Evolutionary conservation across 2,888 invertebrate species (phyloP).

Genomic region (Griposia aprilina): DNA sequence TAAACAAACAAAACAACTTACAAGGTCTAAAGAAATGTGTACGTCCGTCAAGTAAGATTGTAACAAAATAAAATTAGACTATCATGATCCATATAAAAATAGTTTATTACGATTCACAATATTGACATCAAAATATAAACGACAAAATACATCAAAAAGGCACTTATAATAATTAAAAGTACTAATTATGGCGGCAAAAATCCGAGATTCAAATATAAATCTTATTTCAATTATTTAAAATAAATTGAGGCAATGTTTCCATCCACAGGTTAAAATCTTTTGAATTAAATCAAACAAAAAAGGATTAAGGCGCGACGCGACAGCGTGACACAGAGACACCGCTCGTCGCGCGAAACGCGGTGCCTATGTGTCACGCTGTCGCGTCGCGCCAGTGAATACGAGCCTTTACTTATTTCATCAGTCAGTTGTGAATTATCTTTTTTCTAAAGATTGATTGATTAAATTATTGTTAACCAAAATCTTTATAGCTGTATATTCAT

Average conservation of each 20-base stretch:
- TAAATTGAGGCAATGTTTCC: constrained; percentile 21
- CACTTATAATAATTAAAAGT: constrained; percentile 62
- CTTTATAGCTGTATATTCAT: background rate
- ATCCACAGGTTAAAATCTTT: constrained; percentile 9
- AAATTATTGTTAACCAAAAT: background rate
- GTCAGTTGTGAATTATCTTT: background rate
- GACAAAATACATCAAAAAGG: constrained; percentile 73
- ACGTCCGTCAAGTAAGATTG: background rate
- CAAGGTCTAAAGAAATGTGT: too few relatives aligned
- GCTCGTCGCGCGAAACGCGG: too few relatives aligned
- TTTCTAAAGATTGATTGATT: background rate
- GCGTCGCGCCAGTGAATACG: too few relatives aligned
- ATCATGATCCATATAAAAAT: constrained; percentile 49
- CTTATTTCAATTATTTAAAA: constrained; percentile 17
- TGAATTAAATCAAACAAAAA: background rate
- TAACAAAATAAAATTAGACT: constrained; percentile 16
- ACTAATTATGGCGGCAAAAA: constrained; percentile 69
- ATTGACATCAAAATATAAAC: constrained; percentile 68
- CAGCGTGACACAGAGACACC: too few relatives aligned
- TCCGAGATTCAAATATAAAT: constrained; percentile 52
- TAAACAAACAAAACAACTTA: too few relatives aligned
- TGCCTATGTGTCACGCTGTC: too few relatives aligned
- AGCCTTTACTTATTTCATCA: background rate
- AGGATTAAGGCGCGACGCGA: too few relatives aligned
- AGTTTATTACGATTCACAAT: constrained; percentile 68